These are phyloP conservation scores for Zaprionus nigranus DNA, from an alignment of 1,140 invertebrate species.

Conservation along the genomic window DNA sequence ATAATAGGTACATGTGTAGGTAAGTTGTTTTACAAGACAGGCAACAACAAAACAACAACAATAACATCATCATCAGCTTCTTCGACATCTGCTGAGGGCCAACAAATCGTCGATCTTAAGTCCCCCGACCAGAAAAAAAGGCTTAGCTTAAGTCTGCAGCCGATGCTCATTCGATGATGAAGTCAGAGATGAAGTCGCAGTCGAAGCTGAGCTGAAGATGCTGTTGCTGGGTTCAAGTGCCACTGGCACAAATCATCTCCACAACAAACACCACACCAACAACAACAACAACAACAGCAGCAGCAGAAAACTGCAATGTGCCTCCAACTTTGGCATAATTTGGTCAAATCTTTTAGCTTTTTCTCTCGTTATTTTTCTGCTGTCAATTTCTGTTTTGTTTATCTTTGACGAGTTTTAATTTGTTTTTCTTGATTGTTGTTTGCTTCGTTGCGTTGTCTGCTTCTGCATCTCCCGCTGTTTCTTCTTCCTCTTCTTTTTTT, in stretches of 20 bases:
- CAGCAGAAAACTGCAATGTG: conserved; percentile 38
- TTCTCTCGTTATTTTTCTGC: conserved; percentile 7
- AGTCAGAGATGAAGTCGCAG: background rate
- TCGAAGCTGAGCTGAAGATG: conserved; percentile 9
- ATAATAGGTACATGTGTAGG: conserved; percentile 23
- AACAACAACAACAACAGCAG: conserved; percentile 23
- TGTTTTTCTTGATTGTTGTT: conserved; percentile 53
- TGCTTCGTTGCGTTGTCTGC: conserved; percentile 29
- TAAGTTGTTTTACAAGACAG: conserved; percentile 33
- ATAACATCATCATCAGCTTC: too few species aligned
- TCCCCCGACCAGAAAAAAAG: background rate
- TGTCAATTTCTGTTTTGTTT: conserved; percentile 37
- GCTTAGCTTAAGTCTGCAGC: conserved; percentile 1
- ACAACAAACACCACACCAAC: conserved; percentile 20
- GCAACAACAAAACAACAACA: conserved; percentile 33
- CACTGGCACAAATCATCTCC: conserved; percentile 70
- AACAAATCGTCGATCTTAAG: conserved; percentile 17
- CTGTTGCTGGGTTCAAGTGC: conserved; percentile 57
- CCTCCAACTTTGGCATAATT: conserved; percentile 66
- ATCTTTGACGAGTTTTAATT: conserved; percentile 47
- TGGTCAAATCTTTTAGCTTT: conserved; percentile 45
- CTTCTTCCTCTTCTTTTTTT: conserved; percentile 13
- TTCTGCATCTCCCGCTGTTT: background rate
- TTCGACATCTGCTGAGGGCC: conserved; percentile 30
- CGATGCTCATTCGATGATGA: background rate